phyloP scores from a whole-genome alignment of 2,888 invertebrate species.

The Cryptophagus acutangulus region DNA sequence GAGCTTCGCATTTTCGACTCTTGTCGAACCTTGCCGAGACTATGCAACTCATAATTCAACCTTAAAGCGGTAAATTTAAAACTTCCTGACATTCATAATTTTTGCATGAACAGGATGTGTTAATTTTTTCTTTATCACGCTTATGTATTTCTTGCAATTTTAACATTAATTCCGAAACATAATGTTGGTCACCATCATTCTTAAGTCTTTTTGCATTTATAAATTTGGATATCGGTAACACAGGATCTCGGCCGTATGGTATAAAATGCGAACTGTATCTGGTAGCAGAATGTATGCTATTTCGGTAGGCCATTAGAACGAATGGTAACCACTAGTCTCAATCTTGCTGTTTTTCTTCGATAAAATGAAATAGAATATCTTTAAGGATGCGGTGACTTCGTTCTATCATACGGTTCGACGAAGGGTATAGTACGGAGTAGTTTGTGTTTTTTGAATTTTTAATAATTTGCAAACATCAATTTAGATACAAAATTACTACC shows the following conservation, averaged over 20 bases:
- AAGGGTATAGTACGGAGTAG: not conserved
- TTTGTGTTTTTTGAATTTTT: not conserved
- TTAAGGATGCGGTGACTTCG: not conserved
- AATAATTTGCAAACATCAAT: not conserved
- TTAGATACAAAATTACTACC: not conserved
- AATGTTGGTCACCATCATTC: too few species aligned
- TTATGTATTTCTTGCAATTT: too few species aligned
- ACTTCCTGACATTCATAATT: too few species aligned
- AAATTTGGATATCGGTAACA: not conserved
- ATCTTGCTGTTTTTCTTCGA: not conserved
- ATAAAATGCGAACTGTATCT: not conserved
- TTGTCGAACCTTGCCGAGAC: too few species aligned
- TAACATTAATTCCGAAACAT: too few species aligned
- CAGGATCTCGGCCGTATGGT: not conserved
- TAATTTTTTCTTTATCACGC: too few species aligned
- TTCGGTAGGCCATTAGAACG: not conserved
- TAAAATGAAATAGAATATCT: not conserved
- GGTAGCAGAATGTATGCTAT: not conserved
- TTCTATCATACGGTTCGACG: not conserved
- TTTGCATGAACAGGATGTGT: too few species aligned
- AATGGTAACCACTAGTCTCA: not conserved
- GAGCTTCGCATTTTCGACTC: too few species aligned
- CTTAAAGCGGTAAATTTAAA: too few species aligned
- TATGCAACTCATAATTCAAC: too few species aligned
- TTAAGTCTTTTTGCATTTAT: too few species aligned